These are phyloP conservation scores for Macropis europaea DNA, from an alignment of 2,888 invertebrate species.

Conservation along the genomic window DNA sequence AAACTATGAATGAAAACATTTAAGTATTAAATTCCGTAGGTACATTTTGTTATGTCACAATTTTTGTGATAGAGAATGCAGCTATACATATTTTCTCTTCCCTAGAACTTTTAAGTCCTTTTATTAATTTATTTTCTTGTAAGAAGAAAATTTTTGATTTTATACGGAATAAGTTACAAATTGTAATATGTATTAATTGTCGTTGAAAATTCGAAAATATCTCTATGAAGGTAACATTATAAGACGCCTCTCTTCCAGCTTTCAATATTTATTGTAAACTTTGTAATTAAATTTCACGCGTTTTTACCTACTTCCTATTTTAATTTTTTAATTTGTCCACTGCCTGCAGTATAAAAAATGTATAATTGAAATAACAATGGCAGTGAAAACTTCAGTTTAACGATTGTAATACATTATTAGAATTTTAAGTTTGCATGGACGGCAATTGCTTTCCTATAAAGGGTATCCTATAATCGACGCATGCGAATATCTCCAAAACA, in stretches of 20 bases:
- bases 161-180: not conserved
- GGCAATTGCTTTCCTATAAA: slow-evolving; percentile 43
- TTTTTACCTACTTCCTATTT: not conserved
- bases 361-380: slow-evolving; percentile 23
- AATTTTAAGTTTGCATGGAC: slow-evolving; percentile 44
- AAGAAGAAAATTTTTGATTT: slow-evolving; percentile 10
- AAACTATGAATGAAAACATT: slow-evolving; percentile 25
- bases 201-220: slow-evolving; percentile 1
- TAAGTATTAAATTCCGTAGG: slow-evolving; percentile 31
- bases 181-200: not conserved
- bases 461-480: no score
- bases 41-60: slow-evolving; percentile 51
- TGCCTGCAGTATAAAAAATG: slow-evolving; percentile 23
- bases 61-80: slow-evolving; percentile 39
- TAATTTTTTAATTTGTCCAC: slow-evolving; percentile 2
- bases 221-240: slow-evolving; percentile 22
- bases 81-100: slow-evolving; percentile 26
- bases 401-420: slow-evolving; percentile 5
- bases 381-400: slow-evolving; percentile 32
- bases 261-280: not conserved
- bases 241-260: no score
- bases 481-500: no score
- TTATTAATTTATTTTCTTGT: slow-evolving; percentile 11
- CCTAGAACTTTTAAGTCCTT: slow-evolving; percentile 24
- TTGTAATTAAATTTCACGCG: not conserved